Percentiles rank a stretch among this genome's conserved stretches.
Conservation (phyloP, 2,113 vertebrate genomes). For the Eulacestoma nigropectus region DNA sequence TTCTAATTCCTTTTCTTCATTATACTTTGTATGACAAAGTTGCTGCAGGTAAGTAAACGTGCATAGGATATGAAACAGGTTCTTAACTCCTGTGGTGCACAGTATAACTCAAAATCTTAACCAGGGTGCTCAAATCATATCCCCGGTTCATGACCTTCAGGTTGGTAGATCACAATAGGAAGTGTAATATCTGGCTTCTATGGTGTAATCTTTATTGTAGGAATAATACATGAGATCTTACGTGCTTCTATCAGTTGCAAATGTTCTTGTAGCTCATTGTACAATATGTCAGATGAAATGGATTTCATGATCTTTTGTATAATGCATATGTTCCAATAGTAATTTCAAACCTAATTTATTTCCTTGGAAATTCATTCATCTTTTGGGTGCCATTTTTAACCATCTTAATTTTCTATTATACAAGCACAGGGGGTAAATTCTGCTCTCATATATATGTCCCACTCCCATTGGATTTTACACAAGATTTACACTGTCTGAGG, state of each 20-base stretch:
- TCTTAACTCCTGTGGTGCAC: not conserved
- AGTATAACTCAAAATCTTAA: not conserved
- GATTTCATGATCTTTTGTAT: constrained; percentile 63
- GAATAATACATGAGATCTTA: constrained; percentile 51
- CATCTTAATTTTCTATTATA: constrained; percentile 49
- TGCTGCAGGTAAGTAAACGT: not conserved
- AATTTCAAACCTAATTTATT: constrained; percentile 67
- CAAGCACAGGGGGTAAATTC: constrained; percentile 39
- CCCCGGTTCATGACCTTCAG: constrained; percentile 23
- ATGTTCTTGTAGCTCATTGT: constrained; percentile 52
- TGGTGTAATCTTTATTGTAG: constrained; percentile 48
- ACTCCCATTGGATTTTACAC: not conserved
- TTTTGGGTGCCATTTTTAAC: constrained; percentile 54
- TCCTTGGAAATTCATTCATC: constrained; percentile 57
- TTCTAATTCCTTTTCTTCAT: not conserved
- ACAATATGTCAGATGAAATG: constrained; percentile 59
- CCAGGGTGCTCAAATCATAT: not conserved
- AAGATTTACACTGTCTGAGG: not conserved
- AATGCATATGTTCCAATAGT: constrained; percentile 63
- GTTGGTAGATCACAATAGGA: not conserved
- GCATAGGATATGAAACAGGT: not conserved
- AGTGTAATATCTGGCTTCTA: constrained; percentile 6
- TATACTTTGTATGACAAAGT: not conserved
- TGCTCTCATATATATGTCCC: not conserved
- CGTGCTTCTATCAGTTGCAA: constrained; percentile 36